Percentiles rank a stretch among this genome's conserved stretches.
Conservation (phyloP, 2,888 invertebrate genomes). For the Orchesellides sinensis region DNA sequence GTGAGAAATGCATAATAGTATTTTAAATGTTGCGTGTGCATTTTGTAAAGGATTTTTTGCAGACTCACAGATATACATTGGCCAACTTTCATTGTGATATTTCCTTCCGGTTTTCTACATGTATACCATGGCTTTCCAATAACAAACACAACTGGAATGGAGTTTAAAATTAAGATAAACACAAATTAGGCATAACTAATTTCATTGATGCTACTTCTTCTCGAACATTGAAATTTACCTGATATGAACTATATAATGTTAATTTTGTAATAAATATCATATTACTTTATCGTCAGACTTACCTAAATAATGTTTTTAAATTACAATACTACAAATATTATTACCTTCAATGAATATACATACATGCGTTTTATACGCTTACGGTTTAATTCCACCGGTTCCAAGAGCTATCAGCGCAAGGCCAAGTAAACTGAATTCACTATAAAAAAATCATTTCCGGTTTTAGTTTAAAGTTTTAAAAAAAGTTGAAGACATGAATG, state of each 20-base stretch:
- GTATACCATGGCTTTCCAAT: slow-evolving; percentile 85
- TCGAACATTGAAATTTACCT: no score
- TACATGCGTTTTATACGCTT: background rate
- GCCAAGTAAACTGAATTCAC: slow-evolving; percentile 82
- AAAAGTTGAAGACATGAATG: background rate
- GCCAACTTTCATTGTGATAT: slow-evolving; percentile 84
- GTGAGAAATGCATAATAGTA: no score
- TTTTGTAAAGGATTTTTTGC: background rate
- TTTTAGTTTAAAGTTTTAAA: background rate
- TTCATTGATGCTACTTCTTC: no score
- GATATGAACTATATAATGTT: no score
- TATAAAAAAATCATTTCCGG: slow-evolving; percentile 74
- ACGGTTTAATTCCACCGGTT: slow-evolving; percentile 87
- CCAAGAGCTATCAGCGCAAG: slow-evolving; percentile 85
- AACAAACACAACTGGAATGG: slow-evolving; percentile 83
- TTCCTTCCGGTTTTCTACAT: slow-evolving; percentile 84
- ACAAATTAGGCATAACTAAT: no score
- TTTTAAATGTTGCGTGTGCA: no score
- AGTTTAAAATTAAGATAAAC: background rate
- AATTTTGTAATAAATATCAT: no score
- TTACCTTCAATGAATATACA: background rate
- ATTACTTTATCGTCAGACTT: no score
- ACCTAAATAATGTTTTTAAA: no score
- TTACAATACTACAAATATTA: background rate
- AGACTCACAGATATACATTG: slow-evolving; percentile 84